phyloP scores from a whole-genome alignment of 2,888 invertebrate genomes.

The Corythucha ciliata region DNA sequence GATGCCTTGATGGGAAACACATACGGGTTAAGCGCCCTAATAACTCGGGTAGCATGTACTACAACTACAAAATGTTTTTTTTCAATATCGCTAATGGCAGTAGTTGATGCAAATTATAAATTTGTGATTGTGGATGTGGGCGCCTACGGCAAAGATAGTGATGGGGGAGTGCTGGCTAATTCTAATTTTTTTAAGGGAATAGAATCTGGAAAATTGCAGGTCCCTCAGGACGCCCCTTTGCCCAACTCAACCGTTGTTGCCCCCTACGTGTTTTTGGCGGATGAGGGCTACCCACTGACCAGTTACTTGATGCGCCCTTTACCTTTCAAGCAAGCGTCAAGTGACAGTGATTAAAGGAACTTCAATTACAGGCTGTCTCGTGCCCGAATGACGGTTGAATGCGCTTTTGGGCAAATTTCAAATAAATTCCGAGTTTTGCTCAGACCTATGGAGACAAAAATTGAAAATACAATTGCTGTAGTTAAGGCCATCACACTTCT shows the following conservation, averaged over 20 bases:
- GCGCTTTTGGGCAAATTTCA: not conserved
- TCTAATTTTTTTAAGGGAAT: not conserved
- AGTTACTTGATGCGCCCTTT: constrained; percentile 5
- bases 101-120: constrained; percentile 4
- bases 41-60: not conserved
- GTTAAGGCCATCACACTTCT: not conserved
- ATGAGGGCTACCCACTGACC: constrained; percentile 8
- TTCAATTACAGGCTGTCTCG: not conserved
- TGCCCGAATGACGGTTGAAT: not conserved
- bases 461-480: not conserved
- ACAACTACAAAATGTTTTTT: constrained; percentile 1
- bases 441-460: not conserved
- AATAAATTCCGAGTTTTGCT: not conserved
- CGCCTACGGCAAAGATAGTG: constrained; percentile 7
- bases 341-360: too few species aligned
- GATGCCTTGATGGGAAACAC: constrained; percentile 5
- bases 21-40: constrained; percentile 1
- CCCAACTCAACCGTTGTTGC: not conserved
- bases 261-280: constrained; percentile 6
- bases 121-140: constrained; percentile 2
- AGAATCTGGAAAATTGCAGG: not conserved
- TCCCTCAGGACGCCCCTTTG: not conserved
- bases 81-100: constrained; percentile 9
- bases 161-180: constrained; percentile 3
- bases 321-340: constrained; percentile 1